Base-by-base conservation (phyloP, 1,140 invertebrate species). In the Hycleus cichorii region DNA sequence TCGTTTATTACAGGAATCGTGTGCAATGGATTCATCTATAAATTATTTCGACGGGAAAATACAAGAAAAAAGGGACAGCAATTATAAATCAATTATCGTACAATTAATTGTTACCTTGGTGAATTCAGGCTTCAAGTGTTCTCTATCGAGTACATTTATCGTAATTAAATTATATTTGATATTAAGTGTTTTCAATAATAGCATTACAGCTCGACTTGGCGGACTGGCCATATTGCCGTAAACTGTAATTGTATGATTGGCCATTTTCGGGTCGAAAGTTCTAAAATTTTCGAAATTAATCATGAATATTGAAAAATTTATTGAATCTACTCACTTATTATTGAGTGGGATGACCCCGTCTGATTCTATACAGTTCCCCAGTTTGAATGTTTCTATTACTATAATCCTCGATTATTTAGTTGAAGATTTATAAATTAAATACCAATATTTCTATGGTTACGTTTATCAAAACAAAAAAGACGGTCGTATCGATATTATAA, bases 171-270 rank as follows among this genome's bases (percentile, higher is more conserved):
- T 76, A n/a, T 79, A 48, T 40, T 73, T 57, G 1, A 81, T 39
- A 12, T 75, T 77, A 26, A 81, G 67, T 5, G 76, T 74, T 57
- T 77, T 76, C 0, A 74, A 74, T 2, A 76, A 66, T 7, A 81
- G 60, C 58, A 78, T 51, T 4, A 79, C 77, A 2, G 75, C 72
- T 18, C 78, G 73, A 58, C 75, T 76, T 7, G 78, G 77, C 32
- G 80, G 64, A 64, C 78, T 80, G 39, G 69, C 65, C 0, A 73
- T 68, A 47, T 74, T 65, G 69, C 75, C 78, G 66, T 82, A 82
- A 18, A 81, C 64, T 56, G 76, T 77, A 2, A 77, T 64, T 10
- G 49, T 54, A 24, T 59, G 63, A 44, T 63, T 63, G 8, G 54
- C 38, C 57, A 60, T 63, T 57, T 60, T 63, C 38, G 58, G 50